phyloP scores from a whole-genome alignment of 2,888 invertebrate species.

The Resseliella maxima region DNA sequence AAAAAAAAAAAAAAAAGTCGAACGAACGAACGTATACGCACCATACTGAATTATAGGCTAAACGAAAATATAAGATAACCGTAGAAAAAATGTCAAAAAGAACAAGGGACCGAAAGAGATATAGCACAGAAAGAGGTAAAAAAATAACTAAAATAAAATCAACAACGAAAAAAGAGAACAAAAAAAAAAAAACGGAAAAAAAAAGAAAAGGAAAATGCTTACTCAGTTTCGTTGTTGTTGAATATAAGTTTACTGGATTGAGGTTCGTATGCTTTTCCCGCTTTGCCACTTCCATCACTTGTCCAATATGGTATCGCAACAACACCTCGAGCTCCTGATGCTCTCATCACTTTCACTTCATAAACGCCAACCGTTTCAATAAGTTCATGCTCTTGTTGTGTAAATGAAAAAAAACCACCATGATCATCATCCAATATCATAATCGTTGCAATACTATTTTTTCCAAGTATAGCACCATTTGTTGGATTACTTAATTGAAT shows the following conservation, averaged over 20 bases:
- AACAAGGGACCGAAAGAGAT: no score
- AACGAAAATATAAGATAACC: no score
- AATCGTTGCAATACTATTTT: conserved; percentile 93
- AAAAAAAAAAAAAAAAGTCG: background rate
- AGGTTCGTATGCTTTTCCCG: conserved; percentile 88
- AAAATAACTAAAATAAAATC: no score
- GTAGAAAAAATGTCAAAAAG: no score
- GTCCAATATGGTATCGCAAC: conserved; percentile 91
- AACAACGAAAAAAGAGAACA: no score
- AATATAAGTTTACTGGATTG: conserved; percentile 86
- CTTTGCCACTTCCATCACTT: conserved; percentile 91
- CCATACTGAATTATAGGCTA: no score
- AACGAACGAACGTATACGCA: no score
- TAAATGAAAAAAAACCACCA: conserved; percentile 95
- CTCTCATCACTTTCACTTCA: conserved; percentile 85
- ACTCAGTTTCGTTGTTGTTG: conserved; percentile 99
- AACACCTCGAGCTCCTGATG: conserved; percentile 93
- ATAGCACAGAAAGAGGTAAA: no score
- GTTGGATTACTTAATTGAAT: conserved; percentile 81
- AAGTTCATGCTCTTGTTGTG: conserved; percentile 84
- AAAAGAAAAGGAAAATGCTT: conserved; percentile 69
- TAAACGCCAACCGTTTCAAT: conserved; percentile 92
- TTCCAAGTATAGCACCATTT: conserved; percentile 77
- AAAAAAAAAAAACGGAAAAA: background rate
- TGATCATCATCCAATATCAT: conserved; percentile 99